Base-by-base conservation (phyloP, 2,113 vertebrate species). In the Vulpes vulpes region DNA sequence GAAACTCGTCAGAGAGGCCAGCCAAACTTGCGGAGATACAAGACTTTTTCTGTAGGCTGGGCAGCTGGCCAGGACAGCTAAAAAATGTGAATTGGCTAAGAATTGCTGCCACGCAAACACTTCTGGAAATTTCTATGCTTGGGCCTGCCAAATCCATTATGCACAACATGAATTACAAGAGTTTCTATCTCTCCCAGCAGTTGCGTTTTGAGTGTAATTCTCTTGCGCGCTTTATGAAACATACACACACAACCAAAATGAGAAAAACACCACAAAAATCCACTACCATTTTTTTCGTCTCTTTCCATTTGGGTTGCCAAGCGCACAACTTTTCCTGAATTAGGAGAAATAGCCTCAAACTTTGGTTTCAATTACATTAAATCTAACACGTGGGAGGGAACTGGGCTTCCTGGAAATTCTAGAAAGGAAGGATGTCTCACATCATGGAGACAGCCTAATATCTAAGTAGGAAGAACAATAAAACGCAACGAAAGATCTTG, bases 61-160 rank as follows among this genome's bases (percentile, higher is more conserved):
- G 99, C 99, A 96, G 71, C 59, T 2, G 59, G 99, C 99, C 99
- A 99, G 99, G 96, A 98, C 99, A 99, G 99, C 99, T 98, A 98
- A 99, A 99, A 99, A 98, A 99, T 99, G 99, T 98, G 99, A 99
- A 99, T 99, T 99, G 99, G 99, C 99, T 98, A 97, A 98, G 99
- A 99, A 98, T 98, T 98, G 97, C 98, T 98, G 99, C 99, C 99
- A 99, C 99, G 99, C 99, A 99, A 99, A 99, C 99, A 99, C 99
- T 99, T 99, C 99, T 99, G 99, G 99, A 99, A 99, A 99, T 99
- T 99, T 99, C 99, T 99, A 98, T 98, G 98, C 98, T 99, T 82
- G 83, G 99, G 98, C 99, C 99, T 99, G 99, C 99, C 99, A 99
- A 98, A 98, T 99, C 98, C 99, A 99, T 99, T 98, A 99, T 99